Conservation (phyloP, 2,888 invertebrate genomes). For the Pseudeuparius sepicola region DNA sequence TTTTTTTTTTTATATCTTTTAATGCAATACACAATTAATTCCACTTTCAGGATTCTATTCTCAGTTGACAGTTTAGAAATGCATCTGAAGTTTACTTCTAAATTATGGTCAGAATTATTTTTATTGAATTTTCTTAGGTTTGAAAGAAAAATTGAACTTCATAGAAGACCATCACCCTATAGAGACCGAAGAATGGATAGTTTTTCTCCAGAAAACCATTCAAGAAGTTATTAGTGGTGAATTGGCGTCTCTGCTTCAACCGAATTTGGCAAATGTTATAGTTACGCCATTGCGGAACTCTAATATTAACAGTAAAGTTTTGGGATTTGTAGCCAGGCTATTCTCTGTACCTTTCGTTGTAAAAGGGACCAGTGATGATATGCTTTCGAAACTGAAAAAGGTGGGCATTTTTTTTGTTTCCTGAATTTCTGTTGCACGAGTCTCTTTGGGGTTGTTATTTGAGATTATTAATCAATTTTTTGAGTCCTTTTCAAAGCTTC, state of each 20-base stretch:
- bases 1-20: too few species aligned
- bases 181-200: constrained; percentile 81
- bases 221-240: constrained; percentile 76
- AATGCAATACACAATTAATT: too few species aligned
- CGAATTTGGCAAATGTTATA: constrained; percentile 48
- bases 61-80: too few species aligned
- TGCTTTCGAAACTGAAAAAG: constrained; percentile 43
- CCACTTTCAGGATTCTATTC: too few species aligned
- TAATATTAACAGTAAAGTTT: constrained; percentile 50
- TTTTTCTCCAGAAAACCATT: constrained; percentile 70
- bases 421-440: neutral
- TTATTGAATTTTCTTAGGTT: constrained; percentile 17
- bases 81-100: too few species aligned
- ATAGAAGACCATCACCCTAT: constrained; percentile 47
- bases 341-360: constrained; percentile 55
- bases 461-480: neutral
- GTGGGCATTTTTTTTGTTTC: constrained; percentile 25
- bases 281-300: constrained; percentile 55
- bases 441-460: constrained; percentile 1
- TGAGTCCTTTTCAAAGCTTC: too few species aligned
- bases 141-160: constrained; percentile 26
- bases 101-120: too few species aligned
- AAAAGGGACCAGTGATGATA: constrained; percentile 37
- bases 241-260: constrained; percentile 60
- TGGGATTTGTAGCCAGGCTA: constrained; percentile 53